Conservation (phyloP, 2,888 invertebrate species). For the Nephrotoma guestfalica region DNA sequence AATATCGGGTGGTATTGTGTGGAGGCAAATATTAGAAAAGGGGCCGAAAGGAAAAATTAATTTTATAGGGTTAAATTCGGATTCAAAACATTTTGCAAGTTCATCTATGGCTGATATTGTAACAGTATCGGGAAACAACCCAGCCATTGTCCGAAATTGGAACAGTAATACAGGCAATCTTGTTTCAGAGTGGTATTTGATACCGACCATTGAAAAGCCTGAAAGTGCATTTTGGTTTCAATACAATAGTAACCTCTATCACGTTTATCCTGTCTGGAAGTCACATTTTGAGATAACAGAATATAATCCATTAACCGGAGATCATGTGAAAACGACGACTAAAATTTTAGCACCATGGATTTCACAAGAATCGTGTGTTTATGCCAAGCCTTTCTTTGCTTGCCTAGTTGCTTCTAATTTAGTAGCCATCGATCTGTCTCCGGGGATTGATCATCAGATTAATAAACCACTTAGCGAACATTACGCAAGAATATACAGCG, state of each 20-base stretch:
- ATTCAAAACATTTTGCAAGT: constrained; percentile 21
- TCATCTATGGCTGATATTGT: constrained; percentile 44
- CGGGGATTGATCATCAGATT: constrained; percentile 21
- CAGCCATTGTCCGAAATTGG: constrained; percentile 65
- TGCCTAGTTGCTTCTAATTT: constrained; percentile 46
- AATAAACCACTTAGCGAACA: background rate
- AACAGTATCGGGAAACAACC: constrained; percentile 59
- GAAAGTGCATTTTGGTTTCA: constrained; percentile 43
- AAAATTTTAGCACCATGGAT: constrained; percentile 50
- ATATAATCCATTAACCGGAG: constrained; percentile 45
- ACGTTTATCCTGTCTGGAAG: constrained; percentile 42
- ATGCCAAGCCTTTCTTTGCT: constrained; percentile 46
- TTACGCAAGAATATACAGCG: background rate
- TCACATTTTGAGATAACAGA: constrained; percentile 50
- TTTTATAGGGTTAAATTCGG: constrained; percentile 42
- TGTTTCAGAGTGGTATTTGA: constrained; percentile 62
- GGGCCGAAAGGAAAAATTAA: constrained; percentile 48
- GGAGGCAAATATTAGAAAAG: constrained; percentile 69
- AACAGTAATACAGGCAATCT: constrained; percentile 54
- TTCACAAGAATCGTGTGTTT: constrained; percentile 42
- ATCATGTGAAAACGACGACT: constrained; percentile 36
- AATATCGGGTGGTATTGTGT: constrained; percentile 52
- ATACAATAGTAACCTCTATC: constrained; percentile 41
- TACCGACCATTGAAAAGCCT: constrained; percentile 27
- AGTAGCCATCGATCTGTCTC: constrained; percentile 45